Base-by-base conservation (phyloP, 2,888 invertebrate species). In the Volucella bombylans region DNA sequence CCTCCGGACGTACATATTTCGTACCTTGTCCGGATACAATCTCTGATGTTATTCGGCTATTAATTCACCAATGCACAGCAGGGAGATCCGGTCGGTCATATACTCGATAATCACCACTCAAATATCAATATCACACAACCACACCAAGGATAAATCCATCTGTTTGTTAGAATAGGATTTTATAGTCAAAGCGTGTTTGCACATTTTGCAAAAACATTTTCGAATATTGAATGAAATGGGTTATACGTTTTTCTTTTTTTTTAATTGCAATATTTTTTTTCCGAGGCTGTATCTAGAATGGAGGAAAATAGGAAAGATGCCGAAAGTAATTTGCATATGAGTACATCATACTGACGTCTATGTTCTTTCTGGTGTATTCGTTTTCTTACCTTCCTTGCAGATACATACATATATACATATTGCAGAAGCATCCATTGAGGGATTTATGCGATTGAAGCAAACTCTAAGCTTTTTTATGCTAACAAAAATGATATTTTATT, bases 11-110 rank as follows among this genome's bases (percentile, higher is more conserved):
- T 31, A 31, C 31, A 31, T 31, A 31, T 31, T 31, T 31, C 31
- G 31, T 31, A 31, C 6, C 31, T 31, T 31, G 31, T 31, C 31
- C 31, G 31, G 6, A 81, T 57, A 81, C 62, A 69, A 67, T 77
- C 61, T 82, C 82, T 71, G 61, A 65, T 85, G 80, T 85, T 85
- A 80, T 80, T 76, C 80, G 76, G 67, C 80, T 74, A 76, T 85
- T 85, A 85, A 85, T 81, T 80, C 55, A 54, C 6, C 71, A 81
- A 80, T 85, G 69, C 76, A 69, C 83, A 65, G 18, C 52, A 54
- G 12, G 15, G 15, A n/a, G n/a, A 15, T 12, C 18, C 15, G 50
- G 57, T 31, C 31, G 31, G 4, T 6, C 31, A 61, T 61, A 59
- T 41, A 67, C 71, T 50, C 41, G 65, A 72, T 79, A 74, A 79